A percentile compares a stretch with the other conserved stretches of the same genome.
phyloP scores from a whole-genome alignment of 2,113 vertebrate species.

The Orcinus orca region DNA sequence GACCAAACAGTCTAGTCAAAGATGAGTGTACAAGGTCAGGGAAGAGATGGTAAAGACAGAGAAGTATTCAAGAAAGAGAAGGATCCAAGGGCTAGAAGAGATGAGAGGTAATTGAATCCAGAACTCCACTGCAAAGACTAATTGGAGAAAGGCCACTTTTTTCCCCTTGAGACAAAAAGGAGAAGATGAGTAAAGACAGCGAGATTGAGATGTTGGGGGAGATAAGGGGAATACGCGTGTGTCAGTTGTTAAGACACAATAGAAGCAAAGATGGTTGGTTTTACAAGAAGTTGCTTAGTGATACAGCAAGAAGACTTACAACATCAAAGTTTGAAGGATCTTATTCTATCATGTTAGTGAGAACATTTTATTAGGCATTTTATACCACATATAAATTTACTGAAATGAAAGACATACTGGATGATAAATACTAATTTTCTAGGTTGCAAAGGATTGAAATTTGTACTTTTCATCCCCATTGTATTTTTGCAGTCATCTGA shows the following conservation, averaged over 20 bases:
- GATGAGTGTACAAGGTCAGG: neutral
- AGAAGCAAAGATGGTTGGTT: neutral
- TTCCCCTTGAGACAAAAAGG: neutral
- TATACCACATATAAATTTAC: neutral
- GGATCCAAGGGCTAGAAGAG: no score
- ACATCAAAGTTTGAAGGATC: neutral
- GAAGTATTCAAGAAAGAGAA: neutral
- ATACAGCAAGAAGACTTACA: neutral
- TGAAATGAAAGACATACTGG: neutral
- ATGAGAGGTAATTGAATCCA: no score
- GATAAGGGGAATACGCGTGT: fast-evolving
- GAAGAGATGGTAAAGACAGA: neutral
- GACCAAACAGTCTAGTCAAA: neutral
- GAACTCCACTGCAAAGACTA: neutral
- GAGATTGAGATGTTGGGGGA: neutral
- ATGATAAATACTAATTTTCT: neutral
- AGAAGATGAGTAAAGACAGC: neutral
- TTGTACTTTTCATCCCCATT: neutral
- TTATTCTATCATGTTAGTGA: neutral
- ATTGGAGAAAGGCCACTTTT: neutral
- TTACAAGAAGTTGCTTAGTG: neutral
- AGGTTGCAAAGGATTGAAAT: neutral
- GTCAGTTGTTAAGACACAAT: neutral
- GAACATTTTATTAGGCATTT: neutral
- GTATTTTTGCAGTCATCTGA: neutral